Evolutionary conservation across 1,140 invertebrate species (phyloP).

Genomic region (Rhynchophorus ferrugineus): DNA sequence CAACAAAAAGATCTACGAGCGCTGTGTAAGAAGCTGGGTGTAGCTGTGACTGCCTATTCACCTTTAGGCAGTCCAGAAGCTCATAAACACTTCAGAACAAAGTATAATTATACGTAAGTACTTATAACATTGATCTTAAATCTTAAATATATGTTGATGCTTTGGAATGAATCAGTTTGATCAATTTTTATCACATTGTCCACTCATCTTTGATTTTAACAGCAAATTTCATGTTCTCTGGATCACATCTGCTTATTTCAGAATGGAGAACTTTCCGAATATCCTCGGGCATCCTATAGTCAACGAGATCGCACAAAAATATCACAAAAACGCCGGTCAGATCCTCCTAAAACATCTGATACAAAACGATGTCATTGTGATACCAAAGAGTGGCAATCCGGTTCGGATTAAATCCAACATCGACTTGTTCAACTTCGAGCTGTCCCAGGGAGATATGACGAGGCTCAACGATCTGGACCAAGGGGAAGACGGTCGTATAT

Average conservation of each 20-base stretch:
- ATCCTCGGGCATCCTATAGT: slow-evolving; percentile 50
- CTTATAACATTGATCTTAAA: too few species aligned
- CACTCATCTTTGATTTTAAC: too few species aligned
- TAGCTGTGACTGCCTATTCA: slow-evolving; percentile 49
- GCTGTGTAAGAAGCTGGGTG: slow-evolving; percentile 43
- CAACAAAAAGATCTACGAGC: slow-evolving; percentile 47
- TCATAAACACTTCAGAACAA: slow-evolving; percentile 39
- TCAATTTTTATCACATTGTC: too few species aligned
- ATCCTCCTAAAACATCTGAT: slow-evolving; percentile 49
- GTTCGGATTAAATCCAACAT: slow-evolving; percentile 52
- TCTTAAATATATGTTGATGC: too few species aligned
- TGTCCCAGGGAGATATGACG: slow-evolving; percentile 47
- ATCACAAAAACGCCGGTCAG: slow-evolving; percentile 47
- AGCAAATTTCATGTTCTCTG: too few species aligned
- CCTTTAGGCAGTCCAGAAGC: slow-evolving; percentile 47
- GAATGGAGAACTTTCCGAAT: slow-evolving; percentile 46
- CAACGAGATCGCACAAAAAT: slow-evolving; percentile 41
- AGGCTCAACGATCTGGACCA: slow-evolving; percentile 46
- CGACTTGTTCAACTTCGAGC: slow-evolving; percentile 50
- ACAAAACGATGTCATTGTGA: slow-evolving; percentile 46
- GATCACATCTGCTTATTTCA: too few species aligned
- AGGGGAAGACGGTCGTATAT: slow-evolving; percentile 48
- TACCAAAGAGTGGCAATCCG: slow-evolving; percentile 51
- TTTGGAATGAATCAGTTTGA: too few species aligned
- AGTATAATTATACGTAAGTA: slow-evolving; percentile 50